These are phyloP conservation scores for Ceyx margarethae DNA, from an alignment of 2,113 vertebrate genomes.

Conservation along the genomic window DNA sequence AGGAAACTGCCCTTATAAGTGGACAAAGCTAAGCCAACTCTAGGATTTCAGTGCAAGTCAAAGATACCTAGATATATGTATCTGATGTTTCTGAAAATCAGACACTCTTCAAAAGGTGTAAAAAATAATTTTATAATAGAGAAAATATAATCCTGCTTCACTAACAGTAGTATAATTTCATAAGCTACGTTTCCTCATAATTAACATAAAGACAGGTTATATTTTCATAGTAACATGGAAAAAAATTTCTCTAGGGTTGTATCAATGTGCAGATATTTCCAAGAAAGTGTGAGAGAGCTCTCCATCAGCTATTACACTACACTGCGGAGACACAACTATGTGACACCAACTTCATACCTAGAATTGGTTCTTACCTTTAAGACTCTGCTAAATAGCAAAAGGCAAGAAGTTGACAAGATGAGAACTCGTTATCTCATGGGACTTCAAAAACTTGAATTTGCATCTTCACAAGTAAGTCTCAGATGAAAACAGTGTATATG, in stretches of 20 bases:
- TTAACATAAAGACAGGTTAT: neutral
- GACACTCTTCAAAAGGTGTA: neutral
- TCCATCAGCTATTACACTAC: conserved; percentile 79
- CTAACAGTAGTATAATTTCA: neutral
- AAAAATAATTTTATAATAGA: neutral
- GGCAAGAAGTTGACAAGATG: conserved; percentile 82
- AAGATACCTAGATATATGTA: neutral
- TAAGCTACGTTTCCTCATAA: neutral
- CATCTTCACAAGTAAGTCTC: conserved; percentile 83
- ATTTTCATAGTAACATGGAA: neutral
- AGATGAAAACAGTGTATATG: neutral
- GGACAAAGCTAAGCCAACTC: neutral
- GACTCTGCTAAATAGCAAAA: conserved; percentile 81
- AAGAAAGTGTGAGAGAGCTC: conserved; percentile 82
- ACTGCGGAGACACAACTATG: conserved; percentile 88
- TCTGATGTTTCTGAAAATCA: neutral
- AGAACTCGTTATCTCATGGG: conserved; percentile 85
- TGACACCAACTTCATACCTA: conserved; percentile 92
- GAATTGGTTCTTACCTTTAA: conserved; percentile 94
- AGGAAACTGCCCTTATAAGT: neutral
- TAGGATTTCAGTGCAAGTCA: neutral
- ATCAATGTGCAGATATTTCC: conserved; percentile 90
- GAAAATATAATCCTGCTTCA: neutral
- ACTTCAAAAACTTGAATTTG: conserved; percentile 89
- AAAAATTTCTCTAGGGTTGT: conserved; percentile 79